Percentiles rank a stretch among this genome's conserved stretches.
Evolutionary conservation across 1,140 invertebrate species (phyloP).

Genomic region (Dendroctonus valens): DNA sequence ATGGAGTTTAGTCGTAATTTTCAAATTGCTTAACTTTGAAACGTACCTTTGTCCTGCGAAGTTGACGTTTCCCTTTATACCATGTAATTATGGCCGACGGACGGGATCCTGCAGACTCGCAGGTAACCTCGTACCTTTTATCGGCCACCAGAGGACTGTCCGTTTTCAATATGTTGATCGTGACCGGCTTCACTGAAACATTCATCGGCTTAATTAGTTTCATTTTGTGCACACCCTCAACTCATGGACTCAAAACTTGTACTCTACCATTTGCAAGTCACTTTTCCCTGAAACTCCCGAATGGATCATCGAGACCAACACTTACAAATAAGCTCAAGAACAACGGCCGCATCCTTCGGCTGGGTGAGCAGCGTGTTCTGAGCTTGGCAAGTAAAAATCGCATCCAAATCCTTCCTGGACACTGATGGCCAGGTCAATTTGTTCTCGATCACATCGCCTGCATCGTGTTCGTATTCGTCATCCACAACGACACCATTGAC

Average conservation of each 20-base stretch:
- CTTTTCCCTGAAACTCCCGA: too few relatives aligned
- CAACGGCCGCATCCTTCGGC: conserved; percentile 70
- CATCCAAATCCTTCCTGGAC: conserved; percentile 73
- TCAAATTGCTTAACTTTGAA: background rate
- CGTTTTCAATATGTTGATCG: conserved; percentile 68
- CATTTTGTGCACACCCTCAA: too few relatives aligned
- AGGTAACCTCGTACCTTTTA: conserved; percentile 73
- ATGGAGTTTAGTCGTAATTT: background rate
- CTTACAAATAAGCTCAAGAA: conserved; percentile 82
- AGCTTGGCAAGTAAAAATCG: conserved; percentile 81
- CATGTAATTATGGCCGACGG: conserved; percentile 84
- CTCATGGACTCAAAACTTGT: too few relatives aligned
- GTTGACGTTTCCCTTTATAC: conserved; percentile 79
- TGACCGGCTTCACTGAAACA: conserved; percentile 73
- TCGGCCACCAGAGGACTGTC: conserved; percentile 67
- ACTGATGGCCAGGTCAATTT: conserved; percentile 72
- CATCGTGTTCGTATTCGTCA: conserved; percentile 77
- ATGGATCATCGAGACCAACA: too few relatives aligned
- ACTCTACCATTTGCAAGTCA: too few relatives aligned
- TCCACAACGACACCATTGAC: conserved; percentile 75
- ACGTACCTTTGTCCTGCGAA: conserved; percentile 69
- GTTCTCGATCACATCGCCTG: conserved; percentile 82
- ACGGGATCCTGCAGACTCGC: conserved; percentile 78
- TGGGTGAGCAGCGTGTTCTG: conserved; percentile 77
- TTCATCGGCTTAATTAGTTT: too few relatives aligned